Evolutionary conservation across 2,797 vertebrate genomes (phyloP).

Genomic region (Microctenopoma steveboyesi): DNA sequence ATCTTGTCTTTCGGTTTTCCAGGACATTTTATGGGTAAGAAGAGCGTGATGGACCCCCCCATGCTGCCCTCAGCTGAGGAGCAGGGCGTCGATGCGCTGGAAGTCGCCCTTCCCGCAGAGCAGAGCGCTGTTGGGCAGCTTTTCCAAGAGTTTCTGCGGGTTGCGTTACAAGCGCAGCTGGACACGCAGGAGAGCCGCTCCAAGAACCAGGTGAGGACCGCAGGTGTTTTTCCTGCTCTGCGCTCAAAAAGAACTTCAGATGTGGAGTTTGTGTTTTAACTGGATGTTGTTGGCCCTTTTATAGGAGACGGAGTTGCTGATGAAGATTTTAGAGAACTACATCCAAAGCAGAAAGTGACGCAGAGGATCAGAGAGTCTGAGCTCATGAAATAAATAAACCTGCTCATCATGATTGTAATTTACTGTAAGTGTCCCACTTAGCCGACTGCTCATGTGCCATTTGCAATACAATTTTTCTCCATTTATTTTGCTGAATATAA

Average conservation of each 20-base stretch:
- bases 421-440: constrained; percentile 41
- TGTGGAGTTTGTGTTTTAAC: neutral
- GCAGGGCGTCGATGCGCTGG: constrained; percentile 57
- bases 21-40: constrained; percentile 98
- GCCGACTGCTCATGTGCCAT: constrained; percentile 34
- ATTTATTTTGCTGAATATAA: constrained; percentile 55
- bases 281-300: constrained; percentile 37
- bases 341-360: constrained; percentile 79
- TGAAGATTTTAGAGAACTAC: constrained; percentile 83
- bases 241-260: neutral
- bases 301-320: constrained; percentile 80
- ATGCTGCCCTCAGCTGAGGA: constrained; percentile 67
- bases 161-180: constrained; percentile 81
- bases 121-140: constrained; percentile 74
- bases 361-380: constrained; percentile 16
- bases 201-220: constrained; percentile 79
- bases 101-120: constrained; percentile 61
- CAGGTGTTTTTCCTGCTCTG: accelerated
- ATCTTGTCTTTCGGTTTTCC: neutral
- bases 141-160: constrained; percentile 85
- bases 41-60: constrained; percentile 82
- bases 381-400: constrained; percentile 42
- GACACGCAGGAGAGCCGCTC: constrained; percentile 71
- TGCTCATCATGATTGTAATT: constrained; percentile 70
- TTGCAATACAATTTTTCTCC: constrained; percentile 48